Conservation (phyloP, 2,888 invertebrate species). For the Brassicogethes aeneus region DNA sequence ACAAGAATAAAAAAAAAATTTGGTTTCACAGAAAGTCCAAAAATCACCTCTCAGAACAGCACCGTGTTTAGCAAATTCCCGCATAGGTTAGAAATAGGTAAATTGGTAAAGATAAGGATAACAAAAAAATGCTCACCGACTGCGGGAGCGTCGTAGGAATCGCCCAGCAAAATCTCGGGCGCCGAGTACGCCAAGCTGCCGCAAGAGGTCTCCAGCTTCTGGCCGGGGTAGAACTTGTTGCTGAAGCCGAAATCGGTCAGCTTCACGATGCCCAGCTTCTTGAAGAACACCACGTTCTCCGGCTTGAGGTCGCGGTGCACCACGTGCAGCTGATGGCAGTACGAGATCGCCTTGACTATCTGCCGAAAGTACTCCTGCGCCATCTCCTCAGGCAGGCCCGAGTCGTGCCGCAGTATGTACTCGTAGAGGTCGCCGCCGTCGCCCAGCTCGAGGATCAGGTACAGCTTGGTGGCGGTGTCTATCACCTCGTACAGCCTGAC, state of each 20-base stretch:
- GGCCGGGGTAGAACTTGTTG: conserved; percentile 93
- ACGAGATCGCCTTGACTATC: conserved; percentile 95
- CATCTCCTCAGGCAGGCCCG: conserved; percentile 73
- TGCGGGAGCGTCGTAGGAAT: conserved; percentile 97
- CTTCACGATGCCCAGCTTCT: conserved; percentile 93
- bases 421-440: conserved; percentile 99
- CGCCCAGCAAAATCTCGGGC: conserved; percentile 96
- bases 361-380: conserved; percentile 92
- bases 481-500: conserved; percentile 98
- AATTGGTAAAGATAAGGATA: background rate
- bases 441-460: conserved; percentile 92
- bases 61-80: too few relatives aligned
- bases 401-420: conserved; percentile 93
- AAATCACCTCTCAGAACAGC: too few relatives aligned
- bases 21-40: too few relatives aligned
- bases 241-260: conserved; percentile 98
- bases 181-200: conserved; percentile 98
- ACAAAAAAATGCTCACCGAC: conserved; percentile 58
- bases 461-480: conserved; percentile 96
- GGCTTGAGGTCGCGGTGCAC: conserved; percentile 94
- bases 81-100: too few relatives aligned
- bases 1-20: too few relatives aligned
- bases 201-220: conserved; percentile 95
- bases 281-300: conserved; percentile 99
- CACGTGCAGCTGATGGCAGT: conserved; percentile 90